These are phyloP conservation scores for Tethea ocularis DNA, from an alignment of 2,888 invertebrate genomes.

Conservation along the genomic window DNA sequence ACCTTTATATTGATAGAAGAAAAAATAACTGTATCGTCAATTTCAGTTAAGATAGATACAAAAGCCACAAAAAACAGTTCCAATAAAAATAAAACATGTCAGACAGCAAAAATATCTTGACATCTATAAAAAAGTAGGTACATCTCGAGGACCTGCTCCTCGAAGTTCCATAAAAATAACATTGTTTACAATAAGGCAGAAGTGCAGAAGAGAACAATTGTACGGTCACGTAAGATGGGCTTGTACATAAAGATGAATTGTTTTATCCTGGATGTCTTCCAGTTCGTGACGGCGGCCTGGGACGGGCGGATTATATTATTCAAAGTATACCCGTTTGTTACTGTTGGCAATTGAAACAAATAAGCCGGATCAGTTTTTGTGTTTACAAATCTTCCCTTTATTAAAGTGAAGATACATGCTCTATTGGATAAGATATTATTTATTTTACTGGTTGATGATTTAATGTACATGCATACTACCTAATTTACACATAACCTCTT, in stretches of 20 bases:
- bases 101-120: too few species aligned
- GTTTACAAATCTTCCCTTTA: constrained; percentile 11
- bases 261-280: constrained; percentile 48
- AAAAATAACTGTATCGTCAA: too few species aligned
- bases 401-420: neutral
- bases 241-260: constrained; percentile 43
- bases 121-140: neutral
- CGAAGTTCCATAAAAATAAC: constrained; percentile 7
- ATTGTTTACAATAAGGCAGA: constrained; percentile 17
- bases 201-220: constrained; percentile 32
- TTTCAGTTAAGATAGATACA: too few species aligned
- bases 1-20: too few species aligned
- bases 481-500: too few species aligned
- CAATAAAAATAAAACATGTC: too few species aligned
- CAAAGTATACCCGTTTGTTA: constrained; percentile 36
- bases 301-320: constrained; percentile 50
- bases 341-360: constrained; percentile 32
- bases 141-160: neutral
- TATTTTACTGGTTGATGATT: too few species aligned
- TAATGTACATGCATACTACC: too few species aligned
- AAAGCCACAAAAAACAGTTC: too few species aligned
- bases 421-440: too few species aligned
- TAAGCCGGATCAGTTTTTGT: constrained; percentile 26
- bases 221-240: constrained; percentile 42
- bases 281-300: constrained; percentile 36